These are phyloP conservation scores for Pseudolaguvia tuberculata DNA, from an alignment of 2,113 vertebrate species.

Conservation along the genomic window DNA sequence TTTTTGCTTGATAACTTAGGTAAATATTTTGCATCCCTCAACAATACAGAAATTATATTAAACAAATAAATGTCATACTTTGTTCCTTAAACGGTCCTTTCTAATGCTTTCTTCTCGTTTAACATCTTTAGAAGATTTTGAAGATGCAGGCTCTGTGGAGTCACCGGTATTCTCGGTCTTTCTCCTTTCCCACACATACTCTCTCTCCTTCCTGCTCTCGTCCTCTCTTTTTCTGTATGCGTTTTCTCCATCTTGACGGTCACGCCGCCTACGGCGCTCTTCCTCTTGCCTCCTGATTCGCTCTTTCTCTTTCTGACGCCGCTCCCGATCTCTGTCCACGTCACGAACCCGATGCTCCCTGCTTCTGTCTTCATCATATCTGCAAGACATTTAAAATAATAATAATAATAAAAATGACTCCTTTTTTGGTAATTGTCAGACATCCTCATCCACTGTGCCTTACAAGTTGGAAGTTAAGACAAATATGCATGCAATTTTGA, in stretches of 20 bases:
- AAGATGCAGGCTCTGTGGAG: slow-evolving; percentile 56
- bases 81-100: slow-evolving; percentile 91
- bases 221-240: slow-evolving; percentile 82
- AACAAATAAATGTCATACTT: slow-evolving; percentile 65
- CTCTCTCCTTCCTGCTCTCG: slow-evolving; percentile 81
- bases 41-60: no score
- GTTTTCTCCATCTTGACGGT: slow-evolving; percentile 87
- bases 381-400: slow-evolving; percentile 48
- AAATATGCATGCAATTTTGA: not conserved
- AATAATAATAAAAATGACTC: not conserved
- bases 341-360: slow-evolving; percentile 88
- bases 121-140: slow-evolving; percentile 73
- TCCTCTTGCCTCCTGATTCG: slow-evolving; percentile 84
- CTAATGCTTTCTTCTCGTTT: slow-evolving; percentile 83
- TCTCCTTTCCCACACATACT: slow-evolving; percentile 78
- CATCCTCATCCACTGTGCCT: no score
- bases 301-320: slow-evolving; percentile 80
- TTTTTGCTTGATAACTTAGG: no score
- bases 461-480: not conserved
- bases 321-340: slow-evolving; percentile 78
- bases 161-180: slow-evolving; percentile 73
- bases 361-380: slow-evolving; percentile 77
- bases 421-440: no score
- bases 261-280: slow-evolving; percentile 82
- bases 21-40: no score